A percentile compares a stretch with the other conserved stretches of the same genome.
Conservation (phyloP, 2,888 invertebrate genomes). For the Synanthedon andrenaeformis region DNA sequence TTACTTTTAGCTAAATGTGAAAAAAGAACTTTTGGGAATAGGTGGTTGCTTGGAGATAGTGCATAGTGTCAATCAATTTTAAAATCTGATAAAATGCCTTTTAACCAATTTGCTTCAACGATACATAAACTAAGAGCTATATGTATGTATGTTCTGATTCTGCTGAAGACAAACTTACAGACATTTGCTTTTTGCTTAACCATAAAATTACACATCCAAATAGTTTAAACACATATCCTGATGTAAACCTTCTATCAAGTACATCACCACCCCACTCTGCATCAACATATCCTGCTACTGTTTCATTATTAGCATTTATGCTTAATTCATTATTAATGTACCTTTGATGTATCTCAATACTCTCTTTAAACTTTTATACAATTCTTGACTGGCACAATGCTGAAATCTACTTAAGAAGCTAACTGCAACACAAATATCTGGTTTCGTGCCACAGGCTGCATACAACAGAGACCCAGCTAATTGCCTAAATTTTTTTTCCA, state of each 20-base stretch:
- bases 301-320: slow-evolving; percentile 10
- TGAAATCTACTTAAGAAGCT: not conserved
- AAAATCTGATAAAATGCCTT: not conserved
- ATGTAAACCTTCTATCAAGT: slow-evolving; percentile 13
- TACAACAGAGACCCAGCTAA: slow-evolving; percentile 11
- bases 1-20: too few relatives aligned
- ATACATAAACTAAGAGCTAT: slow-evolving; percentile 12
- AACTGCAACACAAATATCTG: not conserved
- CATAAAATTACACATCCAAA: slow-evolving; percentile 10
- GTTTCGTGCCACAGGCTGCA: slow-evolving; percentile 10
- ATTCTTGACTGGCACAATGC: not conserved
- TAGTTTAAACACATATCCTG: slow-evolving; percentile 10
- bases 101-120: slow-evolving; percentile 10
- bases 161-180: slow-evolving; percentile 15
- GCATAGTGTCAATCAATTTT: too few relatives aligned
- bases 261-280: slow-evolving; percentile 13
- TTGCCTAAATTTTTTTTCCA: not conserved
- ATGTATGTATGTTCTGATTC: slow-evolving; percentile 16
- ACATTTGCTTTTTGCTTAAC: slow-evolving; percentile 14
- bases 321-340: slow-evolving; percentile 6
- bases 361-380: slow-evolving; percentile 1
- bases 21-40: too few relatives aligned
- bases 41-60: too few relatives aligned
- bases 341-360: slow-evolving; percentile 8
- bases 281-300: slow-evolving; percentile 11